Evolutionary conservation across 1,140 invertebrate genomes (phyloP).

Genomic region (Phymorhynchus buccinoides): DNA sequence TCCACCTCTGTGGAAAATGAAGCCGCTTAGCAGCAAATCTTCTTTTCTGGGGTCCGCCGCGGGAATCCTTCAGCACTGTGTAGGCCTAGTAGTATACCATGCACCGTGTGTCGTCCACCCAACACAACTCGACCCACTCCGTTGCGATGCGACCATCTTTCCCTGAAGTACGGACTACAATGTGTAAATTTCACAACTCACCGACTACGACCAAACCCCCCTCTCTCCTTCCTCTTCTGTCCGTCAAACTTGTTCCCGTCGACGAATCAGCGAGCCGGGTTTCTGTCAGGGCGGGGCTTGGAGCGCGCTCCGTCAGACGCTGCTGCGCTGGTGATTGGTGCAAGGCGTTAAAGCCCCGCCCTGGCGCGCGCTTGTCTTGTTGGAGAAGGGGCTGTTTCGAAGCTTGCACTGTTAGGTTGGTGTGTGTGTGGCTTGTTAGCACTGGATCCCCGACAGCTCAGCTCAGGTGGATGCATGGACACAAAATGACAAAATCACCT

Average conservation of each 20-base stretch:
- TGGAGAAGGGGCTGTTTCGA: not conserved
- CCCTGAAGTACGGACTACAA: not conserved
- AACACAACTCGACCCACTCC: not conserved
- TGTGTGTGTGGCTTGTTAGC: not conserved
- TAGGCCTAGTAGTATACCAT: not conserved
- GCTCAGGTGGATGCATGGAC: not conserved
- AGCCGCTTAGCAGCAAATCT: conserved; percentile 37
- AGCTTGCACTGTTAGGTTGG: not conserved
- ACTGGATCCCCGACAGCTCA: conserved; percentile 13
- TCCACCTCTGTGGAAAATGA: conserved; percentile 29
- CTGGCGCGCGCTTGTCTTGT: conserved; percentile 11
- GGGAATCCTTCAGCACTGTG: not conserved
- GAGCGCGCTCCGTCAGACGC: not conserved
- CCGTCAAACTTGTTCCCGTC: conserved; percentile 11
- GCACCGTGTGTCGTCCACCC: not conserved
- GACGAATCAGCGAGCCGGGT: not conserved
- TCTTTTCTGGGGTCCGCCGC: conserved; percentile 34
- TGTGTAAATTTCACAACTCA: conserved; percentile 29
- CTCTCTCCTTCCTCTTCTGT: not conserved
- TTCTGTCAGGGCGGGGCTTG: not conserved
- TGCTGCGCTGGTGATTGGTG: not conserved
- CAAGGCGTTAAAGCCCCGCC: not conserved
- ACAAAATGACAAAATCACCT: not conserved
- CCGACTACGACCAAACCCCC: conserved; percentile 22
- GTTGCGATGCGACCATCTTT: conserved; percentile 24